Evolutionary conservation across 2,113 vertebrate species (phyloP), one percentile per base, ranked within the genome.

Genomic region (Paratilapia polleni): DNA sequence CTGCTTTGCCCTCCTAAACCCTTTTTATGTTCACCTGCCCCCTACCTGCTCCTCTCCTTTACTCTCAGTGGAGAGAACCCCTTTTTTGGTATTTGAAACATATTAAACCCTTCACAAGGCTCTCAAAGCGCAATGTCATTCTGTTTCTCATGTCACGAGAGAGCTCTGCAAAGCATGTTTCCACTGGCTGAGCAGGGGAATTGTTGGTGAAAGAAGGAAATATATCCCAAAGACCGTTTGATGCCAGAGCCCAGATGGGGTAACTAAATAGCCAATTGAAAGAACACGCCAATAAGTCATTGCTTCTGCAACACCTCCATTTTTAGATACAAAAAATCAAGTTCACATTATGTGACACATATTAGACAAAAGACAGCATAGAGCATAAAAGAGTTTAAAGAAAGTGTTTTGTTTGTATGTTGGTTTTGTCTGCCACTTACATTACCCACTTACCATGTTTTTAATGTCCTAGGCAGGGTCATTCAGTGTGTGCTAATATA

Each of bases 61-160:
- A 31, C 36, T 38, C 9, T 68, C 36, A 70, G 31, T 63, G 26
- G 61, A 78, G 77, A 76, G 22, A 85, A 89, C 26, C n/a, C 9
- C 68, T 66, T 73, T 91, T 74, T 52, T 79, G 66, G 28, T 78
- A 56, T 89, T 68, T 90, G 76, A 88, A 82, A 89, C 63, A 62
- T 43, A 83, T 90, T 73, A 83, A 84, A 83, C 19, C 63, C 85
- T 41, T 85, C 63, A 9, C 66, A 49, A 68, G 70, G 78, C 28
- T 82, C 38, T 75, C 28, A 75, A 63, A 81, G 59, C 31, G 13
- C 36, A 49, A 24, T 66, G 24, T 75, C 80, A 75, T 85, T 79
- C 49, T 58, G 31, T 68, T 74, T 80, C 77, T 70, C 47, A 12
- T 28, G 10, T 83, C 58, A 41, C 1, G 3, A 73, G 61, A 70